Conservation (phyloP, 2,888 invertebrate genomes). For the Eupeodes luniger region DNA sequence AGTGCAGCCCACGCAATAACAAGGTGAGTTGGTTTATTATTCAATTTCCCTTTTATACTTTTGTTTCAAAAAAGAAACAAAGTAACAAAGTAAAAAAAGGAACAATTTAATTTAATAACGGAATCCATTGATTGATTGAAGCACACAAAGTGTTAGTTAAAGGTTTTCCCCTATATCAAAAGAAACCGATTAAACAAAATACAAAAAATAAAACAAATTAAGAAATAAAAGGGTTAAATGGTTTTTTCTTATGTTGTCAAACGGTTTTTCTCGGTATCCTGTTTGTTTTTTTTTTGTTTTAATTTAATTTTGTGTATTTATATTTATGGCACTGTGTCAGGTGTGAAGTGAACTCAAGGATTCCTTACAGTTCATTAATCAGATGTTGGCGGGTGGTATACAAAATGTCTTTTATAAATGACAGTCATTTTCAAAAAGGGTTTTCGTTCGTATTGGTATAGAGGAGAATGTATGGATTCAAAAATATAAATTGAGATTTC, state of each 20-base stretch:
- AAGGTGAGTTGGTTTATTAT: slow-evolving; percentile 37
- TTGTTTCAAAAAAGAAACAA: slow-evolving; percentile 3
- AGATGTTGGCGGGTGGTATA: not conserved
- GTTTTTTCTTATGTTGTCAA: not conserved
- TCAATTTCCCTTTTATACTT: not conserved
- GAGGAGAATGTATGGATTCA: not conserved
- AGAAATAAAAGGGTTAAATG: not conserved
- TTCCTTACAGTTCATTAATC: slow-evolving; percentile 15
- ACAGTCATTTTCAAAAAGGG: not conserved
- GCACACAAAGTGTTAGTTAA: not conserved
- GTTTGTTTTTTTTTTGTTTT: not conserved
- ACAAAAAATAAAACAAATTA: not conserved
- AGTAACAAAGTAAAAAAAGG: not conserved
- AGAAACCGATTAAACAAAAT: too few species aligned
- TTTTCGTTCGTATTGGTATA: not conserved
- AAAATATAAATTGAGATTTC: not conserved
- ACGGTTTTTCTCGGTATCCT: not conserved
- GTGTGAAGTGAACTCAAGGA: slow-evolving; percentile 22
- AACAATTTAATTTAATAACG: slow-evolving; percentile 16
- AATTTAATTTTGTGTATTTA: too few species aligned
- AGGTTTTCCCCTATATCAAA: not conserved
- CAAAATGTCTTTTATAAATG: not conserved
- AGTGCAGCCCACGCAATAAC: not conserved
- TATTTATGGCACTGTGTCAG: slow-evolving; percentile 8
- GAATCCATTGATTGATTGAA: slow-evolving; percentile 65